Evolutionary conservation across 2,113 vertebrate species (phyloP), one percentile per base, ranked within the genome.

Genomic region (Nesogale talazaci): DNA sequence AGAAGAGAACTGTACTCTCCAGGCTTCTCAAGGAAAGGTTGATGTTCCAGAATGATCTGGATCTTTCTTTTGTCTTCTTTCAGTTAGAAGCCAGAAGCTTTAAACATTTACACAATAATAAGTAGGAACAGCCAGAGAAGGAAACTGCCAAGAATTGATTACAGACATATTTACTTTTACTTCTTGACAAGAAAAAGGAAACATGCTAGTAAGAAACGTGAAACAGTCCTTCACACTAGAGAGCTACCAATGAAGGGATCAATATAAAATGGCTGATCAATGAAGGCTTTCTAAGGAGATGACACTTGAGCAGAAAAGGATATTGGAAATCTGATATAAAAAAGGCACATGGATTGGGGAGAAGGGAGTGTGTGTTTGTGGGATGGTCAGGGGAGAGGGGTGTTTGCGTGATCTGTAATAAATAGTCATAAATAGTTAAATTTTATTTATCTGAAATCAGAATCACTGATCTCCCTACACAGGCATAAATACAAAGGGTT

Each of bases 401-500:
- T 80, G 14, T 40, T 46, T 83, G 14, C 40, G 65, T 88, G 22
- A 69, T 46, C 20, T 59, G 16, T 23, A 23, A 23, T 23, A 88
- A 94, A 12, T 14, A 9, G 75, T 16, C 52, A 46, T 46, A 46
- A 52, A 52, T 52, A 52, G 46, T 12, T 52, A 52, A 52, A 52
- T 12, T 52, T 5, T 52, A 52, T 52, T 46, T 27, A 57, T 23
- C 1, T 23, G 57, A 61, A 92, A 52, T 46, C 46, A 88, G 70
- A 83, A 67, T 67, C 11, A 74, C 11, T 34, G 56, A 20, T 34
- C 12, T n/a, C 14, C 23, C 19, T 56, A 23, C 3, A 27, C 29
- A 22, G 25, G 1, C 10, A 14, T 61, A 0, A 0, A 20, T 59
- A 75, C 6, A 36, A 40, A 84, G 34, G 5, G 2, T 2, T 1